Conservation (phyloP, 2,888 invertebrate genomes). For the Lacanobia oleracea region DNA sequence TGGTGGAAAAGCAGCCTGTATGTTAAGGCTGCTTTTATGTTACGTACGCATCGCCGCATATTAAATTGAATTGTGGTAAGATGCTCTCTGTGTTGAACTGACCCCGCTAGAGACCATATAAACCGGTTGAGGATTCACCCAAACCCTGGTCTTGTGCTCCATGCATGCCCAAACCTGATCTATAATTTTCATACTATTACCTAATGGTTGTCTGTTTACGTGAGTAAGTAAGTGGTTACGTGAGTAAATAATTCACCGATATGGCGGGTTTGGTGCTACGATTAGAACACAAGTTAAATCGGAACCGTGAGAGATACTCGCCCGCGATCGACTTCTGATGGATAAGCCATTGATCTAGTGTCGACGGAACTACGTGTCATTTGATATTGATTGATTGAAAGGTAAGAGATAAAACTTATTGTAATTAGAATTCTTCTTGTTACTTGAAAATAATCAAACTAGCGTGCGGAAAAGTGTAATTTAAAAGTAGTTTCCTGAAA, state of each 20-base stretch:
- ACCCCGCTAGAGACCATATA: too few relatives aligned
- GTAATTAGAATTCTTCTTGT: too few relatives aligned
- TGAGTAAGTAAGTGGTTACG: background rate
- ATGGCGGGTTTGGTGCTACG: slow-evolving; percentile 8
- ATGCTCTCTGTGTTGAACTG: background rate
- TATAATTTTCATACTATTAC: slow-evolving; percentile 2
- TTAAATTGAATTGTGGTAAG: background rate
- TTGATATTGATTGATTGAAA: background rate
- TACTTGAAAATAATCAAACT: too few relatives aligned
- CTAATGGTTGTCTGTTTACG: slow-evolving; percentile 21
- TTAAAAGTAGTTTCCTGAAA: background rate
- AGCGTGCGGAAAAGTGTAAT: background rate
- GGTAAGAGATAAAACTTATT: slow-evolving; percentile 22
- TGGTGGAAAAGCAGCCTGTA: too few relatives aligned
- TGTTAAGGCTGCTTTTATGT: too few relatives aligned
- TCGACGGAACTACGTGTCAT: background rate
- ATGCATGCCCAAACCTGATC: slow-evolving; percentile 1
- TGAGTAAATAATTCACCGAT: slow-evolving; percentile 25
- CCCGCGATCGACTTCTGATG: slow-evolving; percentile 7
- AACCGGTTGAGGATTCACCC: background rate
- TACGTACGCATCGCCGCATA: background rate
- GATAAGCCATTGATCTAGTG: slow-evolving; percentile 6
- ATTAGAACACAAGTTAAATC: slow-evolving; percentile 40
- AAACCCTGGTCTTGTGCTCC: background rate
- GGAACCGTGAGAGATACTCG: slow-evolving; percentile 44